phyloP scores from a whole-genome alignment of 2,888 invertebrate species.

The Agrochola lychnidis region DNA sequence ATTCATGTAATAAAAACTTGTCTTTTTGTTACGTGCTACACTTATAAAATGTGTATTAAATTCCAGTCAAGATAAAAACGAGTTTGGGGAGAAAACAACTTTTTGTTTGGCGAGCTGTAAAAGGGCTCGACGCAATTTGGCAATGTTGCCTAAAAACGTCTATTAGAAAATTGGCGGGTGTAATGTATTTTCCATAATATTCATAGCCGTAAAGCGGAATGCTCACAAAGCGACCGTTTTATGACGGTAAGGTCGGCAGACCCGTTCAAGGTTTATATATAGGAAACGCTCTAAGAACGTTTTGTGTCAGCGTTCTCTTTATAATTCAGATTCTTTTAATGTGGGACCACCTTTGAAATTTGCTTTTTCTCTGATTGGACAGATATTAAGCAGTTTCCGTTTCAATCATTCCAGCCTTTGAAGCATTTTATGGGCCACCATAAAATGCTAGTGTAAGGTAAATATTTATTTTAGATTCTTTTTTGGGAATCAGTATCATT shows the following conservation, averaged over 20 bases:
- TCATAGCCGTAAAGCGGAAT: constrained; percentile 67
- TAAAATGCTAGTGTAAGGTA: constrained; percentile 41
- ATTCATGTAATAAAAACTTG: constrained; percentile 48
- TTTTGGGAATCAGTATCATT: constrained; percentile 28
- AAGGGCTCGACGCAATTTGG: constrained; percentile 42
- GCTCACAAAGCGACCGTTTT: constrained; percentile 70
- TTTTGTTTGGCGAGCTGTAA: constrained; percentile 53
- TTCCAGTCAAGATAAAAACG: constrained; percentile 39
- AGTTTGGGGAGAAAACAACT: constrained; percentile 44
- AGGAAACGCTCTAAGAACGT: constrained; percentile 67
- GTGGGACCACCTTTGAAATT: constrained; percentile 59
- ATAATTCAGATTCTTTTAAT: constrained; percentile 65
- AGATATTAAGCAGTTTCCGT: constrained; percentile 46
- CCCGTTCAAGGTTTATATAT: constrained; percentile 77
- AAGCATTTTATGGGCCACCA: constrained; percentile 36
- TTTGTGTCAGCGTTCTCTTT: constrained; percentile 69
- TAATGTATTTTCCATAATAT: constrained; percentile 66
- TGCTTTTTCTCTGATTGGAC: constrained; percentile 45
- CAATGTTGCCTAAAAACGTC: constrained; percentile 45
- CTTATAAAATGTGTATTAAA: constrained; percentile 46
- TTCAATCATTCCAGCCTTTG: constrained; percentile 45
- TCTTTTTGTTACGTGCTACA: constrained; percentile 32
- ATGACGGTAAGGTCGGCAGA: constrained; percentile 75
- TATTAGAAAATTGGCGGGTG: constrained; percentile 55
- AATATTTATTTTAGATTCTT: constrained; percentile 46